Evolutionary conservation across 2,113 vertebrate genomes (phyloP).

Genomic region (Aldabrachelys gigantea): DNA sequence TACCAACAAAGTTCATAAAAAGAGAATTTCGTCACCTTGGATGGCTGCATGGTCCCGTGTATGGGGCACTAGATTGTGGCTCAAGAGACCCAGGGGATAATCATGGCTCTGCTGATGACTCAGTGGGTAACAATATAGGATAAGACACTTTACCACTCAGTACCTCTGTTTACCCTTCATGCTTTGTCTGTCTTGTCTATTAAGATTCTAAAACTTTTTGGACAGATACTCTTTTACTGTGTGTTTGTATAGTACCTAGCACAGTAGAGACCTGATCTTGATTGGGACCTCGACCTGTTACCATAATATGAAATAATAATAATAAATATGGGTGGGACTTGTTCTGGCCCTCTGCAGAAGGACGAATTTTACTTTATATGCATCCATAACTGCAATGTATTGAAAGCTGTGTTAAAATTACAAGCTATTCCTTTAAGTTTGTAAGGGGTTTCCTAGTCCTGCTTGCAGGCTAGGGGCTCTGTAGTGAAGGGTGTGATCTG

Average conservation of each 20-base stretch:
- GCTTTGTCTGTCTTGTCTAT: background rate
- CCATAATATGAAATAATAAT: too few species aligned
- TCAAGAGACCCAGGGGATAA: background rate
- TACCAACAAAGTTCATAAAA: background rate
- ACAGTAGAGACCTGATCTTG: too few species aligned
- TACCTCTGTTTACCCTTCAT: background rate
- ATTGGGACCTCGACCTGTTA: too few species aligned
- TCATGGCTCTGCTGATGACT: background rate
- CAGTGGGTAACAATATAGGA: background rate
- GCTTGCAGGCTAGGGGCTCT: too few species aligned
- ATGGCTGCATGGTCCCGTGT: background rate
- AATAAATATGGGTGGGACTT: background rate
- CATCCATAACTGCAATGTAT: background rate
- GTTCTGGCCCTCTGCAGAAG: conserved; percentile 19
- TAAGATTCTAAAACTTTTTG: background rate
- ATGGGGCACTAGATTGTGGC: background rate
- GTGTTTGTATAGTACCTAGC: too few species aligned
- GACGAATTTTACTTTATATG: conserved; percentile 34
- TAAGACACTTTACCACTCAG: background rate
- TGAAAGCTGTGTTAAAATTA: too few species aligned
- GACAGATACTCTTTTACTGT: background rate
- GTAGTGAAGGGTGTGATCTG: too few species aligned
- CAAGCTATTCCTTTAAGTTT: too few species aligned
- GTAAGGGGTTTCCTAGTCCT: too few species aligned
- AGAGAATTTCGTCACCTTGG: background rate